phyloP scores from a whole-genome alignment of 2,888 invertebrate species.

The Heliothis peltigera region DNA sequence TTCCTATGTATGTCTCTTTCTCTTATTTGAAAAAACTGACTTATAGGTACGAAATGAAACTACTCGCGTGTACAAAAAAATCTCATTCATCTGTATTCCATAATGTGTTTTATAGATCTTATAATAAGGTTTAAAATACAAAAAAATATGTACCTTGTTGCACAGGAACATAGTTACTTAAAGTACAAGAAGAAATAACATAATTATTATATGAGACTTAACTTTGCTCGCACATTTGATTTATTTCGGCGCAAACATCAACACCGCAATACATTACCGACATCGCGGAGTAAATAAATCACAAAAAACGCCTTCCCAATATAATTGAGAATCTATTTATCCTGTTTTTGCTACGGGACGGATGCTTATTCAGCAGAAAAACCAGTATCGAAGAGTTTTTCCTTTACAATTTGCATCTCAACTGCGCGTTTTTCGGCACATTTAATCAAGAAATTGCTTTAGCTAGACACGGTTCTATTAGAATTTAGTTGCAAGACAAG shows the following conservation, averaged over 20 bases:
- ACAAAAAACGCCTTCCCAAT: slow-evolving; percentile 36
- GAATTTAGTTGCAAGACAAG: slow-evolving; percentile 29
- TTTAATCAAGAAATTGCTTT: slow-evolving; percentile 57
- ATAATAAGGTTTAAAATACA: no score
- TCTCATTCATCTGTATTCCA: no score
- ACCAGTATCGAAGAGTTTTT: slow-evolving; percentile 28
- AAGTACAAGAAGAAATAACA: no score
- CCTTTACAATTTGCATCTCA: slow-evolving; percentile 52
- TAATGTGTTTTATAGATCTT: no score
- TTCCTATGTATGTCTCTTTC: not conserved
- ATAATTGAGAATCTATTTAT: slow-evolving; percentile 47
- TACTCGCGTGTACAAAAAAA: no score
- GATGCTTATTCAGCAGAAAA: slow-evolving; percentile 46
- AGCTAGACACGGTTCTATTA: slow-evolving; percentile 48
- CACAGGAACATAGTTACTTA: no score
- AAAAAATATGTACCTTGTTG: no score
- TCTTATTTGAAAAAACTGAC: no score
- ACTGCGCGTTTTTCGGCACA: slow-evolving; percentile 53
- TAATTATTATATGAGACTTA: no score
- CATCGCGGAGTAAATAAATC: slow-evolving; percentile 31
- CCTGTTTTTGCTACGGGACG: slow-evolving; percentile 24
- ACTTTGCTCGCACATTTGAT: slow-evolving; percentile 18
- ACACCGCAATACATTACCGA: slow-evolving; percentile 36
- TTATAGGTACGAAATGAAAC: no score
- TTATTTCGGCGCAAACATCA: slow-evolving; percentile 27